These are phyloP conservation scores for Campoplex nolae DNA, from an alignment of 2,888 invertebrate genomes.

Conservation along the genomic window DNA sequence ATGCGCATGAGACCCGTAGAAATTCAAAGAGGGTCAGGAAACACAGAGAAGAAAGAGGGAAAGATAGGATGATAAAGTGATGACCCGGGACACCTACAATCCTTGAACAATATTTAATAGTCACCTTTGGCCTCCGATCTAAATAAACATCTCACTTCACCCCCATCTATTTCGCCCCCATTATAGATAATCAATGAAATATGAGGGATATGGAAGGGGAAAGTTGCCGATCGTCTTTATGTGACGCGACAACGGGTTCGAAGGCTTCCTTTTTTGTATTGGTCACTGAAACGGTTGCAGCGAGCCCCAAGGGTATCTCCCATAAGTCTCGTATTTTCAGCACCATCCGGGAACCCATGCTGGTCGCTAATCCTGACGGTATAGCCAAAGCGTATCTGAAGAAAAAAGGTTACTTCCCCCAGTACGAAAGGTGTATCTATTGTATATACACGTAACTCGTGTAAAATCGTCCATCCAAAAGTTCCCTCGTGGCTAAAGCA, in stretches of 20 bases:
- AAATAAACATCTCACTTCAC: neutral
- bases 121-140: constrained; percentile 30
- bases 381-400: neutral
- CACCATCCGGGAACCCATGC: neutral
- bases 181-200: constrained; percentile 68
- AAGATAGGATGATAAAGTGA: constrained; percentile 15
- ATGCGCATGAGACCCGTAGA: neutral
- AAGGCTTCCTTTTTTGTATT: neutral
- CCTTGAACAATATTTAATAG: constrained; percentile 48
- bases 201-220: constrained; percentile 21
- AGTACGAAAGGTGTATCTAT: constrained; percentile 34
- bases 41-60: neutral
- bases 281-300: constrained; percentile 21
- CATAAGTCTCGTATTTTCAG: neutral
- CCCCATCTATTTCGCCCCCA: constrained; percentile 20
- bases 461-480: constrained; percentile 45
- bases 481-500: constrained; percentile 47
- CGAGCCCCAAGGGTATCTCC: constrained; percentile 1
- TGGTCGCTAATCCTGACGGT: constrained; percentile 11
- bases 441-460: constrained; percentile 53
- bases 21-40: neutral
- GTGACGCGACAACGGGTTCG: constrained; percentile 2
- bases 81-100: constrained; percentile 8
- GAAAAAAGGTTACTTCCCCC: constrained; percentile 17
- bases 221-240: constrained; percentile 40